Evolutionary conservation across 2,888 invertebrate species (phyloP).

Genomic region (Ophion slaviceki): DNA sequence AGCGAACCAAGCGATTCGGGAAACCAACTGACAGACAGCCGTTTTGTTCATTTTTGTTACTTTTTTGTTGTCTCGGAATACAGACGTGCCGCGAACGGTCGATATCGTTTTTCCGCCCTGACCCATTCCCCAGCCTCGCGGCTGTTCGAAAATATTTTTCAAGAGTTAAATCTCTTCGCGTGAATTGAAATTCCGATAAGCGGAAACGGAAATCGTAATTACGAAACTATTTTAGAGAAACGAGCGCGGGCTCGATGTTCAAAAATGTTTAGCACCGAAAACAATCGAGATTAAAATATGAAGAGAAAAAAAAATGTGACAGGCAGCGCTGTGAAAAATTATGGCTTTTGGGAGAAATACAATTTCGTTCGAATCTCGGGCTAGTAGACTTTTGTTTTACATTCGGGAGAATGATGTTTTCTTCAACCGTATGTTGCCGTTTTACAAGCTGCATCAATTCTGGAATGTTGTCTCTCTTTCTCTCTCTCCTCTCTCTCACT

Average conservation of each 20-base stretch:
- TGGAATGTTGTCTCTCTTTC: constrained; percentile 9
- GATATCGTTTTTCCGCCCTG: constrained; percentile 7
- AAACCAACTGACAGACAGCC: constrained; percentile 1
- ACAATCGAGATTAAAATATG: background rate
- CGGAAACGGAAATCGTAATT: background rate
- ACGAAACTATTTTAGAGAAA: background rate
- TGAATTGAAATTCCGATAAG: background rate
- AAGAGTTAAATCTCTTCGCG: background rate
- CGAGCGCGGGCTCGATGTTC: no score
- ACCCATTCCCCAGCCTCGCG: no score
- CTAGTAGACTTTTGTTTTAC: no score
- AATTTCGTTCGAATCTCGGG: background rate
- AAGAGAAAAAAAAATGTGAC: no score
- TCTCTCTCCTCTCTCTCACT: background rate
- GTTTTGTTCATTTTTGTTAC: background rate
- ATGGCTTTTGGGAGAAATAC: background rate
- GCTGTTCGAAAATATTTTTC: no score
- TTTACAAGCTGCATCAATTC: constrained; percentile 43
- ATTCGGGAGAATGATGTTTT: no score
- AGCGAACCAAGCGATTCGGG: constrained; percentile 10
- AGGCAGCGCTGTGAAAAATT: no score
- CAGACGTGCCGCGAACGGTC: background rate
- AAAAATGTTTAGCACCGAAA: background rate
- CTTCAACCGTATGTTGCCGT: background rate
- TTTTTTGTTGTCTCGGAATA: background rate